A percentile compares a stretch with the other conserved stretches of the same genome.
phyloP scores from a whole-genome alignment of 2,888 invertebrate species.

The Leptinotarsa tumamoca region DNA sequence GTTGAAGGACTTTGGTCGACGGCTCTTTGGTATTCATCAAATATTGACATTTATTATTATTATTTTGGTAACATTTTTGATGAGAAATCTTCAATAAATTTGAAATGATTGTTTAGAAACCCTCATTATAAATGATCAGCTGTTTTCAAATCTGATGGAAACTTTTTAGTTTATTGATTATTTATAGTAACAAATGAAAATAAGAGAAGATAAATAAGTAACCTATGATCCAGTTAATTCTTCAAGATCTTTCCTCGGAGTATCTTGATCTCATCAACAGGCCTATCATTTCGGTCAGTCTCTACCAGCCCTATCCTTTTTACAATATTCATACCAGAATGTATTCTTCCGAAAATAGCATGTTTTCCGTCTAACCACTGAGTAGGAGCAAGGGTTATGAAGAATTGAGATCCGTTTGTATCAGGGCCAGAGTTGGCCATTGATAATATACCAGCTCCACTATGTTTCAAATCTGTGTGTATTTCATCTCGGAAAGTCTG shows the following conservation, averaged over 20 bases:
- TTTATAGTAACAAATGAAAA: too few relatives aligned
- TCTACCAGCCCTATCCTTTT: constrained; percentile 94
- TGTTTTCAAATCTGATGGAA: too few relatives aligned
- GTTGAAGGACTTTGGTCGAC: too few relatives aligned
- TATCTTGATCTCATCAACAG: constrained; percentile 89
- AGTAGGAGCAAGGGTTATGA: constrained; percentile 94
- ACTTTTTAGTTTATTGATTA: too few relatives aligned
- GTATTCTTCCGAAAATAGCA: constrained; percentile 93
- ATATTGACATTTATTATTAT: too few relatives aligned
- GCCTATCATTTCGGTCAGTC: constrained; percentile 92
- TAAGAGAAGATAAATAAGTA: too few relatives aligned
- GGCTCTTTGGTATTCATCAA: too few relatives aligned
- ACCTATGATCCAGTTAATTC: constrained; percentile 43
- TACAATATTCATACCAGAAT: constrained; percentile 89
- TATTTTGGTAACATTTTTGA: too few relatives aligned
- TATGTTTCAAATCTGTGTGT: constrained; percentile 92
- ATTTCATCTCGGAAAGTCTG: constrained; percentile 96
- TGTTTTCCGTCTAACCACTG: constrained; percentile 99
- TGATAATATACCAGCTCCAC: constrained; percentile 89
- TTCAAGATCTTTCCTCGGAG: constrained; percentile 71
- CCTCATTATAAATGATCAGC: too few relatives aligned
- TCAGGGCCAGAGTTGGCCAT: constrained; percentile 99
- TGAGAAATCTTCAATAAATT: too few relatives aligned
- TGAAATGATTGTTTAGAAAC: too few relatives aligned
- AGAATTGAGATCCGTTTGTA: constrained; percentile 98